Conservation (phyloP, 2,113 vertebrate species). For the Myrmecobius fasciatus region DNA sequence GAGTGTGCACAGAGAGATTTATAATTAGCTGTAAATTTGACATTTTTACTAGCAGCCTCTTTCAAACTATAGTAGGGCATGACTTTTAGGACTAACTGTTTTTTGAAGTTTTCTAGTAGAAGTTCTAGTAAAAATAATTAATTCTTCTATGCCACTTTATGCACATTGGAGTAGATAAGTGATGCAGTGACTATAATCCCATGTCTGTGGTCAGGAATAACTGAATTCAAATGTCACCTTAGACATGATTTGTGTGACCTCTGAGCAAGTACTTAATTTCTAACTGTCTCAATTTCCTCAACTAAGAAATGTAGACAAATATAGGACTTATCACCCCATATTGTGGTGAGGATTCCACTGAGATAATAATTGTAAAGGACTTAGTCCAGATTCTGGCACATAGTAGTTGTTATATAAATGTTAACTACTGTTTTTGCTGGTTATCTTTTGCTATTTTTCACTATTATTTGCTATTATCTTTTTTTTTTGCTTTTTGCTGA, state of each 20-base stretch:
- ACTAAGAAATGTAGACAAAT: neutral
- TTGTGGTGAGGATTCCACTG: neutral
- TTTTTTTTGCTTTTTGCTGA: no score
- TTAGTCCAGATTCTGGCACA: neutral
- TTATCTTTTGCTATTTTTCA: neutral
- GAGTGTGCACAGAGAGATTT: neutral
- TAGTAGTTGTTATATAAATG: neutral
- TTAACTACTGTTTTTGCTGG: neutral
- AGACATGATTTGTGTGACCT: neutral
- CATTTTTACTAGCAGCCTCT: neutral
- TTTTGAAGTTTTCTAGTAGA: neutral
- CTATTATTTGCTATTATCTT: no score
- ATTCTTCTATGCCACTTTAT: neutral
- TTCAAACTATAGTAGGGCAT: neutral
- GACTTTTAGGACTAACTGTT: neutral
- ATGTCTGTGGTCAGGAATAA: neutral
- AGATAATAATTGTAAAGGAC: neutral
- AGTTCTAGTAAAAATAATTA: neutral
- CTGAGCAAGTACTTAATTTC: neutral
- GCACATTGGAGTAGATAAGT: neutral
- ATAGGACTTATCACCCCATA: neutral
- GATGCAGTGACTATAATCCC: neutral
- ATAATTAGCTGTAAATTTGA: neutral
- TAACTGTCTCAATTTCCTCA: neutral
- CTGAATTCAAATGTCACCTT: neutral